A percentile compares a stretch with the other conserved stretches of the same genome.
These are phyloP conservation scores for Aptenodytes patagonicus DNA, from an alignment of 2,113 vertebrate genomes.

Conservation along the genomic window DNA sequence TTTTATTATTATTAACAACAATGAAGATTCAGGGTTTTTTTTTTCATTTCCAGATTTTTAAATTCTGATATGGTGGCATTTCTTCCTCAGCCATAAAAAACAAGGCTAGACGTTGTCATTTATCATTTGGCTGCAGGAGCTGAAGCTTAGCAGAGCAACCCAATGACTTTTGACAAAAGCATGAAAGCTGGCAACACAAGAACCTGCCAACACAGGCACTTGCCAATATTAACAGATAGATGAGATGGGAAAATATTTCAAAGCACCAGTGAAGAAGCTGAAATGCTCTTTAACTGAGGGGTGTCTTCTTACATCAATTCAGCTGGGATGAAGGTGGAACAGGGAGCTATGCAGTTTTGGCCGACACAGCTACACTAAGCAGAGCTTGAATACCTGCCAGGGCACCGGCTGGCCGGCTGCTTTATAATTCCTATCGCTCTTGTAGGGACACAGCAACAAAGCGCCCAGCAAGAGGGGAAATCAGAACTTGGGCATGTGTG, in stretches of 20 bases:
- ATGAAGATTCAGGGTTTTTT: not conserved
- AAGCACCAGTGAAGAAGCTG: not conserved
- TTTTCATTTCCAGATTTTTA: not conserved
- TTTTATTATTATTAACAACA: not conserved
- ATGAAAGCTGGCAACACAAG: not conserved
- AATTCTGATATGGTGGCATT: not conserved
- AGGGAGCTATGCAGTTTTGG: not conserved
- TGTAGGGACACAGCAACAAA: not conserved
- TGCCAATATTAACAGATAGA: constrained; percentile 8
- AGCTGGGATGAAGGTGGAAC: not conserved
- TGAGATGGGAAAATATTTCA: constrained; percentile 11
- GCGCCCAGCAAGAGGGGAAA: not conserved
- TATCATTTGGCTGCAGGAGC: not conserved
- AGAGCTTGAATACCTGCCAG: not conserved
- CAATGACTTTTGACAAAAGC: not conserved
- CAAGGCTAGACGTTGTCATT: not conserved
- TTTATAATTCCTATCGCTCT: not conserved
- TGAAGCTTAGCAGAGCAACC: constrained; percentile 1
- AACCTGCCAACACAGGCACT: not conserved
- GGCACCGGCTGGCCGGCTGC: not conserved
- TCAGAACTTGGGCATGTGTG: not conserved
- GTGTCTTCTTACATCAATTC: not conserved
- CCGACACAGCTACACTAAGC: not conserved
- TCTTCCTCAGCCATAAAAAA: not conserved
- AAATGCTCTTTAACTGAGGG: not conserved